Evolutionary conservation across 2,797 vertebrate genomes (phyloP).

Genomic region (Sparus aurata): DNA sequence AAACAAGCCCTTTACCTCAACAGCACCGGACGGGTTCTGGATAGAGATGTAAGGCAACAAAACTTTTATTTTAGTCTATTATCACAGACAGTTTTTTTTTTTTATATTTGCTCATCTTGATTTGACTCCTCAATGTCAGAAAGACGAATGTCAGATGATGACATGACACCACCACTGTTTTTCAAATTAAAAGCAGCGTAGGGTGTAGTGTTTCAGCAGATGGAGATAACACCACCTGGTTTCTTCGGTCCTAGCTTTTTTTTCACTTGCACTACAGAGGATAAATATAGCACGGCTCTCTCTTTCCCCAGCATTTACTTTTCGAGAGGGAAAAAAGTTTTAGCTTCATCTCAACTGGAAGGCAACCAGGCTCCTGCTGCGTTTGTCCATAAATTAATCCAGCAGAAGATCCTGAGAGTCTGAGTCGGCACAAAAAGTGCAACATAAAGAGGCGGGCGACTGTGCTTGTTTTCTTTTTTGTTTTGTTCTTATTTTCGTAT

Average conservation of each 20-base stretch:
- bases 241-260: not conserved
- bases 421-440: constrained; percentile 34
- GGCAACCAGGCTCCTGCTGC: constrained; percentile 33
- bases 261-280: not conserved
- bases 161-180: not conserved
- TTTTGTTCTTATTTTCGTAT: constrained; percentile 15
- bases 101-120: not conserved
- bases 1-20: constrained; percentile 92
- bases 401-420: constrained; percentile 30
- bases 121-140: not conserved
- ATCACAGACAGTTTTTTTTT: not conserved
- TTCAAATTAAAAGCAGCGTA: not conserved
- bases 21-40: constrained; percentile 91
- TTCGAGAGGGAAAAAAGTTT: constrained; percentile 21
- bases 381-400: constrained; percentile 28
- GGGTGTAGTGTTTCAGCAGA: not conserved
- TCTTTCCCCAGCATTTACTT: constrained; percentile 12
- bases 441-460: constrained; percentile 1
- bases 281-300: not conserved
- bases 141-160: not conserved
- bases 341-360: constrained; percentile 21
- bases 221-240: not conserved
- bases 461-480: constrained; percentile 12
- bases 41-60: constrained; percentile 89
- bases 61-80: not conserved